phyloP scores from a whole-genome alignment of 2,888 invertebrate genomes.

The Mamestra brassicae region DNA sequence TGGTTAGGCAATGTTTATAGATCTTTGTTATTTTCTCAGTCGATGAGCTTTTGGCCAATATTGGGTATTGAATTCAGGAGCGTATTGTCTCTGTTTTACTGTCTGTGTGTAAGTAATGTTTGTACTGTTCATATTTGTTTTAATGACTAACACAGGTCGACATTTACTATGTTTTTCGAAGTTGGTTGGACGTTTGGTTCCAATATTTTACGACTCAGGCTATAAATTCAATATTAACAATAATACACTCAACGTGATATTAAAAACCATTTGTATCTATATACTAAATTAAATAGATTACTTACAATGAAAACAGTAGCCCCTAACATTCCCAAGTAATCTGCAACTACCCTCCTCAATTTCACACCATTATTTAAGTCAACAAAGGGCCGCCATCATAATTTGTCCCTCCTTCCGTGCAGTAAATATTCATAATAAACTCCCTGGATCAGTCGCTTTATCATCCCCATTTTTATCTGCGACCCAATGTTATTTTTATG shows the following conservation, averaged over 20 bases:
- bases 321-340: slow-evolving; percentile 47
- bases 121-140: slow-evolving; percentile 18
- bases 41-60: slow-evolving; percentile 28
- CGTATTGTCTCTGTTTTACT: neutral
- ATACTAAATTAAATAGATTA: slow-evolving; percentile 45
- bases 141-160: slow-evolving; percentile 1
- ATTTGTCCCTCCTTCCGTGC: slow-evolving; percentile 75
- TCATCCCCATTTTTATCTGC: slow-evolving; percentile 66
- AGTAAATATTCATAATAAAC: slow-evolving; percentile 79
- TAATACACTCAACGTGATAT: neutral
- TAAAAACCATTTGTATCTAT: slow-evolving; percentile 1
- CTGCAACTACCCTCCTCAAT: slow-evolving; percentile 72
- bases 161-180: neutral
- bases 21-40: neutral
- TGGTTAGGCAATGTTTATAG: neutral
- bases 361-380: slow-evolving; percentile 84
- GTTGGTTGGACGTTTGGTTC: neutral
- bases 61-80: slow-evolving; percentile 32
- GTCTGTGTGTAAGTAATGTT: slow-evolving; percentile 29
- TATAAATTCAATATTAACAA: too few species aligned
- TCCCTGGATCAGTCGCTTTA: slow-evolving; percentile 55
- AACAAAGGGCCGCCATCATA: slow-evolving; percentile 82
- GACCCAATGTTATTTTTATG: slow-evolving; percentile 86
- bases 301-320: slow-evolving; percentile 48
- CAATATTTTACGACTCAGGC: neutral